phyloP scores from a whole-genome alignment of 2,888 invertebrate species.

The Portevinia maculata region DNA sequence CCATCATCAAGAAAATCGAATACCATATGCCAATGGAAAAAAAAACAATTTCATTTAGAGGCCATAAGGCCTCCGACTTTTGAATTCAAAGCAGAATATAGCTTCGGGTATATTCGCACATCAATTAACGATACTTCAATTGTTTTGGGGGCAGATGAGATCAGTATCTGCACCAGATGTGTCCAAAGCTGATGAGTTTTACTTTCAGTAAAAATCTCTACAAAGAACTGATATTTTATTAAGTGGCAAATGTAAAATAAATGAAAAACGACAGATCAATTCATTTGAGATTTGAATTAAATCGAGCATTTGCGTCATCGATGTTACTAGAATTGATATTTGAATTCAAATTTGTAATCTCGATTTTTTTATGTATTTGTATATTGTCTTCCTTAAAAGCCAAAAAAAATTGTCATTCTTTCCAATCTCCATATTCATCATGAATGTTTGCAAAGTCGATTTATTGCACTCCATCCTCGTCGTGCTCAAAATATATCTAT shows the following conservation, averaged over 20 bases:
- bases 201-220: not conserved
- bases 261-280: conserved; percentile 1
- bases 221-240: conserved; percentile 13
- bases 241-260: conserved; percentile 6
- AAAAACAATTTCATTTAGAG: not conserved
- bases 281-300: not conserved
- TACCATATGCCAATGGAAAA: not conserved
- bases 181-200: not conserved
- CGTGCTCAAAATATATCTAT: conserved; percentile 6
- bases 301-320: not conserved
- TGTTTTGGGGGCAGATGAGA: not conserved
- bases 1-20: not conserved
- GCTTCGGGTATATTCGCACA: not conserved
- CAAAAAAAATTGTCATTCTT: not conserved
- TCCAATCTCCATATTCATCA: not conserved
- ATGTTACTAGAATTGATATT: not conserved
- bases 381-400: conserved; percentile 1
- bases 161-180: conserved; percentile 1
- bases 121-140: not conserved
- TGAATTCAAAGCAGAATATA: not conserved
- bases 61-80: conserved; percentile 1
- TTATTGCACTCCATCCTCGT: conserved; percentile 23
- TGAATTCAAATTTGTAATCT: not conserved
- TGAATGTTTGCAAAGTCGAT: conserved; percentile 18
- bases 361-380: not conserved